Conservation (phyloP, 2,888 invertebrate species). For the Bedellia somnulentella region DNA sequence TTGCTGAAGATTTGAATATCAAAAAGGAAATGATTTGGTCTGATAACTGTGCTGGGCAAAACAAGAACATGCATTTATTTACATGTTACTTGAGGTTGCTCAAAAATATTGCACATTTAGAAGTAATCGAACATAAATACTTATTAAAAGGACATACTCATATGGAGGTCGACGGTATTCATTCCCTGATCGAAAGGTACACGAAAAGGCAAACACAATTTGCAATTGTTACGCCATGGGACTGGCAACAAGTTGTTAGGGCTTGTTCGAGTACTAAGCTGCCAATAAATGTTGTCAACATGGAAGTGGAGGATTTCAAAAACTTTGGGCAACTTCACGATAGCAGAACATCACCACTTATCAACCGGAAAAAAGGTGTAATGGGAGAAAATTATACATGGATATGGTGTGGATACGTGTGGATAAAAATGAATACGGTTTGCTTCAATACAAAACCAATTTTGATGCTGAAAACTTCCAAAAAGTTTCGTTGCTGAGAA, state of each 20-base stretch:
- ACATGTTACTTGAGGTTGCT: neutral
- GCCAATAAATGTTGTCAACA: no score
- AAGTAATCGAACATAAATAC: neutral
- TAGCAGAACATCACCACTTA: no score
- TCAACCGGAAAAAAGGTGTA: no score
- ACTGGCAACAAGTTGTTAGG: neutral
- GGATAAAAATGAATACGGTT: no score
- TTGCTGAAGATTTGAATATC: neutral
- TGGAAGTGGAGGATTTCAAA: no score
- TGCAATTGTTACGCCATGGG: neutral
- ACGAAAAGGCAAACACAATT: neutral
- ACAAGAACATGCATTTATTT: neutral
- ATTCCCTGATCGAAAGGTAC: neutral
- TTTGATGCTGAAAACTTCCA: no score
- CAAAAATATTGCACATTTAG: neutral
- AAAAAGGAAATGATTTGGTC: constrained; percentile 1
- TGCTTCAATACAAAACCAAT: no score
- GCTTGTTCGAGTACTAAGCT: neutral
- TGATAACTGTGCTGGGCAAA: neutral
- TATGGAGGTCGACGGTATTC: neutral
- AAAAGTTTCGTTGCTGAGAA: no score
- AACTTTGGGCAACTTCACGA: no score
- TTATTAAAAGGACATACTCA: constrained; percentile 1
- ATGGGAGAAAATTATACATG: no score
- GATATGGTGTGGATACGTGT: no score